A percentile compares a stretch with the other conserved stretches of the same genome.
Evolutionary conservation across 1,140 invertebrate genomes (phyloP).

Genomic region (Melanaphis sacchari): DNA sequence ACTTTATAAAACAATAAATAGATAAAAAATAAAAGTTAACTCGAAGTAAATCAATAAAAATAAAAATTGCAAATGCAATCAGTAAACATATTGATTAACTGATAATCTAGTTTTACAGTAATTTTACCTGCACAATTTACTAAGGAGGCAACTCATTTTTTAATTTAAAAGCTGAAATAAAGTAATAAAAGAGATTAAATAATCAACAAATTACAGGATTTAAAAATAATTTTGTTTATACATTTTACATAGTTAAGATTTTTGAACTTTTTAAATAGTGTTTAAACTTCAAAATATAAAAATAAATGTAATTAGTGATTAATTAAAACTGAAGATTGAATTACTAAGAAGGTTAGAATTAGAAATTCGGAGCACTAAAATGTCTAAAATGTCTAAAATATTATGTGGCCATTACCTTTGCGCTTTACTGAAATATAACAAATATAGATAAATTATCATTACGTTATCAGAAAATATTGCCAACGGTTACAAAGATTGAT

Average conservation of each 20-base stretch:
- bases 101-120: not conserved
- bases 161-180: not conserved
- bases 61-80: not conserved
- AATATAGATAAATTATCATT: too few relatives aligned
- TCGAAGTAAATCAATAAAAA: not conserved
- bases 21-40: not conserved
- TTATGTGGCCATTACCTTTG: too few relatives aligned
- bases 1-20: not conserved
- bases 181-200: not conserved
- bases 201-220: not conserved
- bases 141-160: conserved; percentile 48
- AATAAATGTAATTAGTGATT: too few relatives aligned
- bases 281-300: not conserved
- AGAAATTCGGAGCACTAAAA: too few relatives aligned
- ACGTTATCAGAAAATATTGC: too few relatives aligned
- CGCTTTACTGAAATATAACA: too few relatives aligned
- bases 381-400: too few relatives aligned
- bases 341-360: too few relatives aligned
- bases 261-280: not conserved
- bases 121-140: conserved; percentile 40
- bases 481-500: too few relatives aligned
- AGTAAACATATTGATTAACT: not conserved
- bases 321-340: too few relatives aligned
- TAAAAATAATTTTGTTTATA: not conserved
- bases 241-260: not conserved